A percentile compares a stretch with the other conserved stretches of the same genome.
Conservation (phyloP, 2,113 vertebrate species). For the Prochilodus magdalenae region DNA sequence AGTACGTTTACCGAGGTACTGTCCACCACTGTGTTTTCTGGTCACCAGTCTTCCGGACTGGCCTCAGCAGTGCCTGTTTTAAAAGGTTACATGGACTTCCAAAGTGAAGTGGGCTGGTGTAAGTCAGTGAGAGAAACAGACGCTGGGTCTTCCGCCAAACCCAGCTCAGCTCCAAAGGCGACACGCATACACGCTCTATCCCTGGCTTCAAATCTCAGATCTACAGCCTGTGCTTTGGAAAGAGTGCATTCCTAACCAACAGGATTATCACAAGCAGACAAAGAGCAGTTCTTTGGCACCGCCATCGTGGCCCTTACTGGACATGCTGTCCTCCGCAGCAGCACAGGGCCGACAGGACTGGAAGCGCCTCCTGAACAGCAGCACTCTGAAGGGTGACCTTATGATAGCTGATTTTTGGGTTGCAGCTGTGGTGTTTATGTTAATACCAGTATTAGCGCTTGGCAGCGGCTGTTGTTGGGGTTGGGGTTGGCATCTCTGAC, state of each 20-base stretch:
- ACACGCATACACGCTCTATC: background rate
- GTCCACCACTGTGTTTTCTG: too few relatives aligned
- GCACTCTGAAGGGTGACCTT: background rate
- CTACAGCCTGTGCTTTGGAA: background rate
- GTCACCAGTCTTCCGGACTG: too few relatives aligned
- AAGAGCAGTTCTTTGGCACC: background rate
- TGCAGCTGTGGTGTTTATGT: conserved; percentile 12
- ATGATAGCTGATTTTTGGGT: background rate
- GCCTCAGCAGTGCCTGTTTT: too few relatives aligned
- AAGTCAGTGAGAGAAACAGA: conserved; percentile 12
- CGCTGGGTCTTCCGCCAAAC: conserved; percentile 1
- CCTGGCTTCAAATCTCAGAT: background rate
- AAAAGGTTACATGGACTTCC: too few relatives aligned
- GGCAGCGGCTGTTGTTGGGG: background rate
- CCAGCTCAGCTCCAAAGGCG: conserved; percentile 19
- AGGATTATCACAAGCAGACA: background rate
- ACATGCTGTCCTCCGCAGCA: background rate
- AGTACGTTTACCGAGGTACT: too few relatives aligned
- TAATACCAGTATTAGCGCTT: conserved; percentile 23
- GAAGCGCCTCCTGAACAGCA: background rate
- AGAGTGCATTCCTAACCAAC: background rate
- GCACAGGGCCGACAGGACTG: background rate
- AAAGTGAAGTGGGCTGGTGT: background rate
- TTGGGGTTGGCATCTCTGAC: conserved; percentile 20
- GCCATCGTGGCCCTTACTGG: background rate